Base-by-base conservation (phyloP, 2,113 vertebrate species). In the Thomomys bottae region DNA sequence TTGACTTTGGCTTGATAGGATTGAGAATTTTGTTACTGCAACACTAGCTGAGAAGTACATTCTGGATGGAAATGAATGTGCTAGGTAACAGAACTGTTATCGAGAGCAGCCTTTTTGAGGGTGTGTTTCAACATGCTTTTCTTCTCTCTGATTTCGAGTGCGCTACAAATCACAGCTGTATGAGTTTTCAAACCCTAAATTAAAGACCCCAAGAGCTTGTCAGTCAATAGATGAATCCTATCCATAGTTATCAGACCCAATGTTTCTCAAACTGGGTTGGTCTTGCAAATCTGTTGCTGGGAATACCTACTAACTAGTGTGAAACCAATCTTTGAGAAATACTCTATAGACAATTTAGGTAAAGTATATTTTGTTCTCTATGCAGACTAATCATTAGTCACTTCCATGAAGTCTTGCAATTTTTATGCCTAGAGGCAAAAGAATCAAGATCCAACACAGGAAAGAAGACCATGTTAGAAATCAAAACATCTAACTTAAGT, bases 191-290 rank as follows among this genome's bases (percentile, higher is more conserved):
- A 18, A 26, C 36, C 14, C 4, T 24, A 57, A 84, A 17, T 36
- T 73, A 78, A 72, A 93, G 30, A 45, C 59, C 75, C 28, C 10
- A 14, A 77, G 71, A 77, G 38, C 9, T 67, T 87, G 42, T 28
- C 14, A 85, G 15, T 17, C 89, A 82, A 78, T 6, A 76, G 72
- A 67, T 80, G 34, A 71, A 8, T 17, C 30, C 14, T 79, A 36
- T 14, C 57, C 30, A 84, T 3, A 11, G 28, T 80, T 66, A 26
- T 34, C 84, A 61, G 80, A 75, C 49, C 14, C 4, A 28, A 3
- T 91, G 40, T 83, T 86, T 94, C 20, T 64, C 18, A 75, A 78
- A 84, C 10, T 92, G 12, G n/a, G 64, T 73, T 86, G 66, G 24
- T 34, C 66, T 68, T 49, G 20, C 34, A 85, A 57, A 32, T 80